These are phyloP conservation scores for Raja brachyura DNA, from an alignment of 2,113 vertebrate species.

Conservation along the genomic window DNA sequence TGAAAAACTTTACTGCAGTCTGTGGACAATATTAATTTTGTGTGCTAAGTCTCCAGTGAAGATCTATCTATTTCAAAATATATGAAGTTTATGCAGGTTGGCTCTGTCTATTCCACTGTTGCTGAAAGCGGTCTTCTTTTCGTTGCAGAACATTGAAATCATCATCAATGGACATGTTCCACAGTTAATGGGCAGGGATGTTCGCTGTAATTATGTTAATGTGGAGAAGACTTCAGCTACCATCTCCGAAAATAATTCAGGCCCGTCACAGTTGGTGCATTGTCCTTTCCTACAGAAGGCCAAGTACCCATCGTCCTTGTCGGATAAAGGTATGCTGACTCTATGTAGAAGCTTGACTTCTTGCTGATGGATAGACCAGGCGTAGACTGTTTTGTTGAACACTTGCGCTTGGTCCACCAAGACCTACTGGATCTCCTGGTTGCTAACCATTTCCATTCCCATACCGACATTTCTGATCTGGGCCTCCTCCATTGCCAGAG, in stretches of 20 bases:
- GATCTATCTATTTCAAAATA: too few relatives aligned
- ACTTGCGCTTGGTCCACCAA: too few relatives aligned
- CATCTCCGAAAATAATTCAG: conserved; percentile 62
- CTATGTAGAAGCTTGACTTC: neutral
- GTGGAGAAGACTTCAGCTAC: conserved; percentile 65
- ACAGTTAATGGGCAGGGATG: conserved; percentile 69
- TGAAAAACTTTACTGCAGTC: neutral
- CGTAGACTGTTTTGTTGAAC: neutral
- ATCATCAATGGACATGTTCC: conserved; percentile 87
- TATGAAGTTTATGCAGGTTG: neutral
- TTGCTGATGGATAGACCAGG: neutral
- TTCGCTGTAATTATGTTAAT: conserved; percentile 79
- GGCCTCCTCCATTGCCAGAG: too few relatives aligned
- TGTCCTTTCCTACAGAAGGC: conserved; percentile 72
- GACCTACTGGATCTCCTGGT: too few relatives aligned
- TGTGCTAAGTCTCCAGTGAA: neutral
- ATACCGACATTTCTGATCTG: too few relatives aligned
- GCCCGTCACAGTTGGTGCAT: conserved; percentile 72
- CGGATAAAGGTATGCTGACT: conserved; percentile 61
- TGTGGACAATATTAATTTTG: neutral
- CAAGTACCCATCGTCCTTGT: conserved; percentile 63
- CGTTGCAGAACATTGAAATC: conserved; percentile 73
- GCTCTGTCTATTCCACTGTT: neutral
- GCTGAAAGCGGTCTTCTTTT: neutral
- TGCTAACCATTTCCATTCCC: too few relatives aligned